A percentile compares a stretch with the other conserved stretches of the same genome.
Evolutionary conservation across 2,113 vertebrate genomes (phyloP).

Genomic region (Chrysemys picta): DNA sequence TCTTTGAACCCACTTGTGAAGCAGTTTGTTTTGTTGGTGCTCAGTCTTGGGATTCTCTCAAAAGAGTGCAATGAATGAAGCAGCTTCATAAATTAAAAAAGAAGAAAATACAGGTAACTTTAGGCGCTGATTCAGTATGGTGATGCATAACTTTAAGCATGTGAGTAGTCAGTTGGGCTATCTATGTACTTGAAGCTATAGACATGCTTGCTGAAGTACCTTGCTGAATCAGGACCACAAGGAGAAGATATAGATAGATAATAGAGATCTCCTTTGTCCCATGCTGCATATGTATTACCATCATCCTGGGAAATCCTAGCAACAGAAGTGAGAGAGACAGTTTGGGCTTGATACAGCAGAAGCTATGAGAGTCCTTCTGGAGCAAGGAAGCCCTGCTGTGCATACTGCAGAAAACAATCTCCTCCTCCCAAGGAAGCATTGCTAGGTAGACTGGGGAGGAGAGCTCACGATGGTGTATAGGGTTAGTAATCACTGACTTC

Average conservation of each 20-base stretch:
- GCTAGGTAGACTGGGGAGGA: not conserved
- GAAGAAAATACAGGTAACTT: not conserved
- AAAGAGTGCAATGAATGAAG: not conserved
- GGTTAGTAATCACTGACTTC: fast-evolving
- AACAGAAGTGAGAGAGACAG: not conserved
- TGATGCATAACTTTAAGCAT: not conserved
- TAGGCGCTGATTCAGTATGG: not conserved
- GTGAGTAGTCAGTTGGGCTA: not conserved
- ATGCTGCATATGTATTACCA: not conserved
- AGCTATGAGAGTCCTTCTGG: slow-evolving; percentile 3
- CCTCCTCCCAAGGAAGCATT: not conserved
- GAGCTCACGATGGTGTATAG: fast-evolving
- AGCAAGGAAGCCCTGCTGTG: not conserved
- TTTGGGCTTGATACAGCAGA: not conserved
- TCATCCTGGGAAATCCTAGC: not conserved
- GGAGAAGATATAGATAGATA: not conserved
- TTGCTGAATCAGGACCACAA: not conserved
- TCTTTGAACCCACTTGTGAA: not conserved
- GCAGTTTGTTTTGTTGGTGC: not conserved
- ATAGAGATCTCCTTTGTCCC: not conserved
- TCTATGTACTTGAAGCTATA: not conserved
- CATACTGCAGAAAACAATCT: not conserved
- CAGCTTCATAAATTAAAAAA: not conserved
- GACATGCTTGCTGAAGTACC: not conserved
- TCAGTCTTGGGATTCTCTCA: not conserved